Evolutionary conservation across 2,888 invertebrate genomes (phyloP).

Genomic region (Prionchulus punctatus): DNA sequence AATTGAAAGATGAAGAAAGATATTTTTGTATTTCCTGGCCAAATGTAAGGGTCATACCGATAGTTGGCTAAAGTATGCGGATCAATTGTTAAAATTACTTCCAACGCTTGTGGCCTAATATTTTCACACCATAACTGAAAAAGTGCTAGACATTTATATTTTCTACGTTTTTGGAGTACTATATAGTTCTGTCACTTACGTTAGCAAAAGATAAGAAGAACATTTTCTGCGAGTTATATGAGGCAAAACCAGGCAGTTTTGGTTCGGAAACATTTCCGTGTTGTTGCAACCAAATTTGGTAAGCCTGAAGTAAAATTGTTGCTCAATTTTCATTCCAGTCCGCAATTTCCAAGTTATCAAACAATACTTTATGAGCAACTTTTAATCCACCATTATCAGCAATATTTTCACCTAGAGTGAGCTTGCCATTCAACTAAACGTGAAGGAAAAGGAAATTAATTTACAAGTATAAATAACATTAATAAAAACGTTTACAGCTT

Average conservation of each 20-base stretch:
- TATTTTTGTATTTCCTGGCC: too few relatives aligned
- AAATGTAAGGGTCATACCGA: not conserved
- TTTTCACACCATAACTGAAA: constrained; percentile 1
- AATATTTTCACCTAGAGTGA: constrained; percentile 25
- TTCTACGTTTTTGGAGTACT: too few relatives aligned
- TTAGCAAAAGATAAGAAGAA: constrained; percentile 38
- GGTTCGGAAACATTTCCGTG: too few relatives aligned
- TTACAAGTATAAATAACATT: not conserved
- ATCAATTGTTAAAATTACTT: not conserved
- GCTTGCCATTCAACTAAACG: constrained; percentile 21
- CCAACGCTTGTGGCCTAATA: not conserved
- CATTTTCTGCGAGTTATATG: constrained; percentile 34
- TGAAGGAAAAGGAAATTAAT: not conserved
- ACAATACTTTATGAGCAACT: not conserved
- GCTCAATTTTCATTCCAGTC: too few relatives aligned
- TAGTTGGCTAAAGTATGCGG: not conserved
- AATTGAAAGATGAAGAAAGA: not conserved
- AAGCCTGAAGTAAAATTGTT: not conserved
- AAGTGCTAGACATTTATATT: too few relatives aligned
- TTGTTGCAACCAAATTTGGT: too few relatives aligned
- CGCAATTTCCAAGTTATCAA: too few relatives aligned
- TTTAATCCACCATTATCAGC: constrained; percentile 22
- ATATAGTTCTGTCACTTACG: too few relatives aligned
- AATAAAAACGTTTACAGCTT: constrained; percentile 13
- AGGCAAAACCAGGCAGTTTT: constrained; percentile 32